phyloP scores from a whole-genome alignment of 2,888 invertebrate genomes.

The Cremastinae sp. region DNA sequence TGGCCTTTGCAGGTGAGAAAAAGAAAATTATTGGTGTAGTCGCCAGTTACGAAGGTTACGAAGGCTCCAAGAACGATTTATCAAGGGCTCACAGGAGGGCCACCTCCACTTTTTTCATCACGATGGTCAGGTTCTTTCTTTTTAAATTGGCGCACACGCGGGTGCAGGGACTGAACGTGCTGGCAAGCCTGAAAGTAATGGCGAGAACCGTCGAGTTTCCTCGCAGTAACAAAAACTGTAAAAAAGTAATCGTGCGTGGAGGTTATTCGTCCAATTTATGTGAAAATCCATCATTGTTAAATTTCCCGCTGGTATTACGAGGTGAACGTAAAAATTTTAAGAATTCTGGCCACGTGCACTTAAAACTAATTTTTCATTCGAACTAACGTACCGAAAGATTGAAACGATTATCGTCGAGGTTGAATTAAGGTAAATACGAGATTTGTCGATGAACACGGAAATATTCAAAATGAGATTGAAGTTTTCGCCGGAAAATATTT shows the following conservation, averaged over 20 bases:
- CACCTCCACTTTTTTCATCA: conserved; percentile 42
- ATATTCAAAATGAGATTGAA: not conserved
- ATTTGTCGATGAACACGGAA: too few species aligned
- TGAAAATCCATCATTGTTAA: not conserved
- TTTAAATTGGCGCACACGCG: not conserved
- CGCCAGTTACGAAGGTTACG: conserved; percentile 5
- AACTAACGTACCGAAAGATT: too few species aligned
- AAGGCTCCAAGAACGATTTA: conserved; percentile 58
- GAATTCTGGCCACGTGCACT: not conserved
- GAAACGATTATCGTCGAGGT: too few species aligned
- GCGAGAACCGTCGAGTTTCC: conserved; percentile 31
- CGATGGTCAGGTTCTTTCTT: conserved; percentile 14
- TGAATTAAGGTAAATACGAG: not conserved
- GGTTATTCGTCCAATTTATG: conserved; percentile 49
- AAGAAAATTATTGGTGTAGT: conserved; percentile 53
- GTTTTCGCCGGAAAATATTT: conserved; percentile 36
- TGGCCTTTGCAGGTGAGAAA: conserved; percentile 51
- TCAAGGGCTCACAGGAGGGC: conserved; percentile 61
- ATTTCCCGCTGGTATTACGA: not conserved
- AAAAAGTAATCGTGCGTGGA: conserved; percentile 29
- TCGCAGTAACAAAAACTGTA: conserved; percentile 28
- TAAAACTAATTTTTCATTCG: too few species aligned
- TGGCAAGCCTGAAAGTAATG: not conserved
- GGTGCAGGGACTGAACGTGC: conserved; percentile 21
- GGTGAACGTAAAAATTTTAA: not conserved